These are phyloP conservation scores for Benitochromis conjunctus DNA, from an alignment of 2,113 vertebrate genomes.

Conservation along the genomic window DNA sequence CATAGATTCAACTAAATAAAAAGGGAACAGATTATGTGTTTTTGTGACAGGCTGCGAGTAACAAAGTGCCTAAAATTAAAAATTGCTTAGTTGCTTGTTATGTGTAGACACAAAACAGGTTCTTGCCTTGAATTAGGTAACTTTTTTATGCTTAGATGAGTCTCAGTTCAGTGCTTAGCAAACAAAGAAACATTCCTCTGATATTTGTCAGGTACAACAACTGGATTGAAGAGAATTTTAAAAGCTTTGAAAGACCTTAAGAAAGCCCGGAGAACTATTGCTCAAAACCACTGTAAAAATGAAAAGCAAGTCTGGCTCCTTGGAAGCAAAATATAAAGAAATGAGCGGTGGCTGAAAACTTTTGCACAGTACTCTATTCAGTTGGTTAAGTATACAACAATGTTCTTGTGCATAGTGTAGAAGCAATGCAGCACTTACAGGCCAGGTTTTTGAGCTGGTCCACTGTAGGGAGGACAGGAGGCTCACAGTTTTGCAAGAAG, in stretches of 20 bases:
- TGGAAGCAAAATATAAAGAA: not conserved
- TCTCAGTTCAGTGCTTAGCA: not conserved
- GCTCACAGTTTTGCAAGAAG: conserved; percentile 85
- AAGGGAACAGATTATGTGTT: not conserved
- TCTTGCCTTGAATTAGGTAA: not conserved
- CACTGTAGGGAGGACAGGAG: conserved; percentile 80
- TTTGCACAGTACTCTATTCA: not conserved
- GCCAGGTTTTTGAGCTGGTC: conserved; percentile 76
- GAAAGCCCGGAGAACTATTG: not conserved
- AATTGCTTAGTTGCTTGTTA: not conserved
- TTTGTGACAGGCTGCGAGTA: not conserved
- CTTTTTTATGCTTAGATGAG: not conserved
- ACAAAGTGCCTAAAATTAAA: not conserved
- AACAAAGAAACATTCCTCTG: not conserved
- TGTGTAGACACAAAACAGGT: not conserved
- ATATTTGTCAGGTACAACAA: not conserved
- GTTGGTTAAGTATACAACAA: not conserved
- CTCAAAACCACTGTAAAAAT: not conserved
- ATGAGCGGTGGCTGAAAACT: not conserved
- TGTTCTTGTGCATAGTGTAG: not conserved
- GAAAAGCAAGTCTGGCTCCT: not conserved
- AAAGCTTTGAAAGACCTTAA: not conserved
- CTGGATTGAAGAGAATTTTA: not conserved
- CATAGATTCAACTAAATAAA: not conserved
- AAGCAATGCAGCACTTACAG: conserved; percentile 65